phyloP scores from a whole-genome alignment of 2,113 vertebrate genomes.

The Tinamus guttatus region DNA sequence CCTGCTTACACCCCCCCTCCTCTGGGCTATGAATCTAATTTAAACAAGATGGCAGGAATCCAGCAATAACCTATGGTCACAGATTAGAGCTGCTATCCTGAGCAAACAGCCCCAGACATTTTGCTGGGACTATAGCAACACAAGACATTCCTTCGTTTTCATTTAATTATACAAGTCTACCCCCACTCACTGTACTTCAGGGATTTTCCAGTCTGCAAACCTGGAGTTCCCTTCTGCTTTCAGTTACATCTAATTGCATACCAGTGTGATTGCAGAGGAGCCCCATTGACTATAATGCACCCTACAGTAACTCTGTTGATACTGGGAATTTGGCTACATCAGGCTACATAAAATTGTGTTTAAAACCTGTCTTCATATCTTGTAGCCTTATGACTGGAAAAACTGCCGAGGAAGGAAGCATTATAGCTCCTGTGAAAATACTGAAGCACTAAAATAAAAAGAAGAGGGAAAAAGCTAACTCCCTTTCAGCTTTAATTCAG shows the following conservation, averaged over 20 bases:
- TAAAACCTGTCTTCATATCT: neutral
- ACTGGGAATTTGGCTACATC: neutral
- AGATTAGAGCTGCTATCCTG: constrained; percentile 27
- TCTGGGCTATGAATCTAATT: constrained; percentile 67
- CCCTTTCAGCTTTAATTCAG: neutral
- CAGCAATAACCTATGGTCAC: constrained; percentile 51
- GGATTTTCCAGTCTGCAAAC: constrained; percentile 7
- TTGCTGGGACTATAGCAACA: constrained; percentile 11
- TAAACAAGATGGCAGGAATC: constrained; percentile 78
- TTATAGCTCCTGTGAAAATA: neutral
- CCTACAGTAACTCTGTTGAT: neutral
- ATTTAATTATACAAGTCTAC: neutral
- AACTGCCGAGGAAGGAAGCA: neutral
- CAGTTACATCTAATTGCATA: neutral
- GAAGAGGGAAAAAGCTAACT: neutral
- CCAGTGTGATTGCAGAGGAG: neutral
- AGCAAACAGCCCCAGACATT: constrained; percentile 1
- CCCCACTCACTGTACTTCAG: neutral
- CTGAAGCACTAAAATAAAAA: neutral
- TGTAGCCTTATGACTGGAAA: neutral
- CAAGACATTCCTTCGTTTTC: constrained; percentile 38
- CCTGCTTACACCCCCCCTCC: constrained; percentile 57
- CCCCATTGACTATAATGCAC: neutral
- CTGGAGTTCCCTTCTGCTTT: neutral
- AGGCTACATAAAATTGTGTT: neutral